phyloP scores from a whole-genome alignment of 2,888 invertebrate genomes.

The Diogma glabrata region DNA sequence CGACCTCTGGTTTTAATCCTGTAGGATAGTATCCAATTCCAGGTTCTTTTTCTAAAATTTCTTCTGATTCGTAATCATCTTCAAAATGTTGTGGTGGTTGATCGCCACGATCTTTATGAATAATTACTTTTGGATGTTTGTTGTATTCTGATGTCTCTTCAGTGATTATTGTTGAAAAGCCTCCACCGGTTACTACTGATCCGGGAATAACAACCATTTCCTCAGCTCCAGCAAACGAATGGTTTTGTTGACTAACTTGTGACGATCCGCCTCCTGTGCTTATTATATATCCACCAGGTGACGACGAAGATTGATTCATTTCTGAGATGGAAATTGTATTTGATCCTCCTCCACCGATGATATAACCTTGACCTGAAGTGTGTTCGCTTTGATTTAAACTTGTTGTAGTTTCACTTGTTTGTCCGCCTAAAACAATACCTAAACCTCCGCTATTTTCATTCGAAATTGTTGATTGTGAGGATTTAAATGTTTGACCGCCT shows the following conservation, averaged over 20 bases:
- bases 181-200: background rate
- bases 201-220: background rate
- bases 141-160: background rate
- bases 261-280: background rate
- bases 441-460: background rate
- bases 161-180: background rate
- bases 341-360: constrained; percentile 3
- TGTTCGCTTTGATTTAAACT: background rate
- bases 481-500: no score
- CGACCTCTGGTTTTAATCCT: constrained; percentile 1
- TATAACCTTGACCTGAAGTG: background rate
- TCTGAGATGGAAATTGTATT: background rate
- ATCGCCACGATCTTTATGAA: constrained; percentile 31
- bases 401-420: background rate
- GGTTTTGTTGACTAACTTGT: background rate
- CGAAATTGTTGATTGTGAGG: background rate
- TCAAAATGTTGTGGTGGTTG: constrained; percentile 33
- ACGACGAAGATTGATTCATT: background rate
- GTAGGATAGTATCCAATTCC: constrained; percentile 9
- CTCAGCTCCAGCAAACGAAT: background rate
- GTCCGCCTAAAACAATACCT: background rate
- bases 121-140: background rate
- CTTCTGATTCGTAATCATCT: constrained; percentile 24
- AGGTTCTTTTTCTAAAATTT: constrained; percentile 28
- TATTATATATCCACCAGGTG: background rate